Evolutionary conservation across 1,140 invertebrate species (phyloP).

Genomic region (Cyclargus thomasi): DNA sequence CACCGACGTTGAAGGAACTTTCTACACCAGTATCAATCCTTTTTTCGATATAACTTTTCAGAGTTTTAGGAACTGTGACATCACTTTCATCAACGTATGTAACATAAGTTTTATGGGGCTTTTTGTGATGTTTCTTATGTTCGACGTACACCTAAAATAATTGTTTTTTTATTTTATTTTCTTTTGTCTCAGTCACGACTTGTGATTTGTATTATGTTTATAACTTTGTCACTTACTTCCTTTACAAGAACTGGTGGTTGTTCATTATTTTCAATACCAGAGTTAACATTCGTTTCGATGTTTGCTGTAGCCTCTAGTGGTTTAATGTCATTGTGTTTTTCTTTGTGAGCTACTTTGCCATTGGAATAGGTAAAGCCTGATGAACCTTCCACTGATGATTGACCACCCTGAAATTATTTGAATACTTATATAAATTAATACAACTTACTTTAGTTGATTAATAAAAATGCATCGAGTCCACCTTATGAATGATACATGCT

Average conservation of each 20-base stretch:
- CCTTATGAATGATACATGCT: not conserved
- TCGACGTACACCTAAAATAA: conserved; percentile 43
- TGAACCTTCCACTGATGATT: conserved; percentile 35
- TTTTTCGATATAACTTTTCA: conserved; percentile 37
- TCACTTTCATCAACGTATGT: conserved; percentile 39
- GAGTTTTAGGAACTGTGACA: conserved; percentile 30
- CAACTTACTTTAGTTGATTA: not conserved
- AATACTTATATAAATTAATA: not conserved
- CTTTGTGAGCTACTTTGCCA: conserved; percentile 37
- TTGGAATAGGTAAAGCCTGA: conserved; percentile 41
- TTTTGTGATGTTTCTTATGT: conserved; percentile 40
- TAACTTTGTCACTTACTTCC: conserved; percentile 70
- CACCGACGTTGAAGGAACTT: conserved; percentile 30
- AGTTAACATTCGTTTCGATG: conserved; percentile 13
- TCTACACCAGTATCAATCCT: conserved; percentile 50
- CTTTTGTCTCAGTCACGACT: no score
- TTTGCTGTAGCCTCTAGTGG: conserved; percentile 48
- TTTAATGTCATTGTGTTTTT: conserved; percentile 44
- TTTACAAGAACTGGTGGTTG: conserved; percentile 45
- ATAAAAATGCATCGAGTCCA: not conserved
- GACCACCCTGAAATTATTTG: conserved; percentile 43
- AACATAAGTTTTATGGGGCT: conserved; percentile 47
- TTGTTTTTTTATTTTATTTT: not conserved
- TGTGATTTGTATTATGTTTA: no score
- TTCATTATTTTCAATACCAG: conserved; percentile 34